Percentiles rank a stretch among this genome's conserved stretches.
phyloP scores from a whole-genome alignment of 2,888 invertebrate species.

The Stenichneumon culpator region DNA sequence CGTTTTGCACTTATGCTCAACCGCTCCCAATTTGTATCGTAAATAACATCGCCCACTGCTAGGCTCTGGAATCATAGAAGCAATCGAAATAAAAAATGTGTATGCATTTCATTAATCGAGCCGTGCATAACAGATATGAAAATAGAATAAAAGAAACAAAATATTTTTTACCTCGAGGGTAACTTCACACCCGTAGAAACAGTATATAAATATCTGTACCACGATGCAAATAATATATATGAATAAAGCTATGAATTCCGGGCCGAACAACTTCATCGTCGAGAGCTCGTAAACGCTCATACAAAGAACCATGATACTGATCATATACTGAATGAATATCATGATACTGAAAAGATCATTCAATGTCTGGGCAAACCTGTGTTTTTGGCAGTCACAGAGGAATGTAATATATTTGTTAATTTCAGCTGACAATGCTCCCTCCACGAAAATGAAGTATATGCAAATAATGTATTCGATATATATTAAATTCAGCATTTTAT shows the following conservation, averaged over 20 bases:
- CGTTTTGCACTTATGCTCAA: conserved; percentile 68
- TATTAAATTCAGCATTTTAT: too few species aligned
- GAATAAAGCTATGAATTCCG: conserved; percentile 39
- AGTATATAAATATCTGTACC: conserved; percentile 52
- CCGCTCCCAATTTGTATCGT: conserved; percentile 74
- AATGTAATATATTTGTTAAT: too few species aligned
- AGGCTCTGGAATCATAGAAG: conserved; percentile 68
- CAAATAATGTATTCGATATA: too few species aligned
- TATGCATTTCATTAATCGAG: too few species aligned
- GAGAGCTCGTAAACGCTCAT: conserved; percentile 40
- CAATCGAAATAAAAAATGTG: neutral
- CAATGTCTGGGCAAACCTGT: conserved; percentile 46
- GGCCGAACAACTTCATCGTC: conserved; percentile 11
- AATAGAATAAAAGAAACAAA: neutral
- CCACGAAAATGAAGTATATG: too few species aligned
- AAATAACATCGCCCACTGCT: conserved; percentile 72
- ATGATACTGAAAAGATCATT: conserved; percentile 44
- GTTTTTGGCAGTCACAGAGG: neutral
- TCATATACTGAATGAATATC: conserved; percentile 50
- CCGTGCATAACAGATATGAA: too few species aligned
- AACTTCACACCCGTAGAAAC: conserved; percentile 54
- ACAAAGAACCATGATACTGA: conserved; percentile 55
- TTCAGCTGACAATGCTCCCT: too few species aligned
- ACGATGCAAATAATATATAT: conserved; percentile 46
- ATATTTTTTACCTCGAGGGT: conserved; percentile 33